Conservation (phyloP, 2,888 invertebrate genomes). For the Leptinotarsa juncta region DNA sequence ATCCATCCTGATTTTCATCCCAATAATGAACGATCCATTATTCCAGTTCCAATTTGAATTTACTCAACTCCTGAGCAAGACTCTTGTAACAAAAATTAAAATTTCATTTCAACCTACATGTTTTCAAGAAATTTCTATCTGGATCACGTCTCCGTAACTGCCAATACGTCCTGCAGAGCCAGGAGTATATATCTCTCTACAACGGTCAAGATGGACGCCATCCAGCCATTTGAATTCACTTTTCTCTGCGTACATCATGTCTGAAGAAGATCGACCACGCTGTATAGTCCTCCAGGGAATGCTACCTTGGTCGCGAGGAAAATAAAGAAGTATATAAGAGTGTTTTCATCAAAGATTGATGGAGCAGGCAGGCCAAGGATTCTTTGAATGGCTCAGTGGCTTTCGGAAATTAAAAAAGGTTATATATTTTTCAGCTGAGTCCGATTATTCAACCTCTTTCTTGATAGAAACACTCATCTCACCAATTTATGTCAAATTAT, state of each 20-base stretch:
- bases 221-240: constrained; percentile 56
- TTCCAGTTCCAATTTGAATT: neutral
- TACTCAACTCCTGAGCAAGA: neutral
- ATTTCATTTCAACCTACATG: constrained; percentile 26
- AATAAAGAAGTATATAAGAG: constrained; percentile 47
- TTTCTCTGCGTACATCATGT: constrained; percentile 59
- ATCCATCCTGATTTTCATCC: neutral
- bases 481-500: too few relatives aligned
- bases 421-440: neutral
- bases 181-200: constrained; percentile 45
- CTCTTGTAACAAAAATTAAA: constrained; percentile 20
- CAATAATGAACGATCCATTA: neutral
- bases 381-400: neutral
- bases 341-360: constrained; percentile 41
- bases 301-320: constrained; percentile 51
- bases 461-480: too few relatives aligned
- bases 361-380: neutral
- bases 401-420: neutral
- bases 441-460: neutral
- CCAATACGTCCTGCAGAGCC: constrained; percentile 55
- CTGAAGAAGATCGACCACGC: constrained; percentile 46
- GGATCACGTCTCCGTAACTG: constrained; percentile 53
- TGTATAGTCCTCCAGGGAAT: constrained; percentile 52
- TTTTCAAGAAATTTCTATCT: constrained; percentile 45
- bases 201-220: constrained; percentile 23